Evolutionary conservation across 2,888 invertebrate genomes (phyloP).

Genomic region (Temnothorax unifasciatus): DNA sequence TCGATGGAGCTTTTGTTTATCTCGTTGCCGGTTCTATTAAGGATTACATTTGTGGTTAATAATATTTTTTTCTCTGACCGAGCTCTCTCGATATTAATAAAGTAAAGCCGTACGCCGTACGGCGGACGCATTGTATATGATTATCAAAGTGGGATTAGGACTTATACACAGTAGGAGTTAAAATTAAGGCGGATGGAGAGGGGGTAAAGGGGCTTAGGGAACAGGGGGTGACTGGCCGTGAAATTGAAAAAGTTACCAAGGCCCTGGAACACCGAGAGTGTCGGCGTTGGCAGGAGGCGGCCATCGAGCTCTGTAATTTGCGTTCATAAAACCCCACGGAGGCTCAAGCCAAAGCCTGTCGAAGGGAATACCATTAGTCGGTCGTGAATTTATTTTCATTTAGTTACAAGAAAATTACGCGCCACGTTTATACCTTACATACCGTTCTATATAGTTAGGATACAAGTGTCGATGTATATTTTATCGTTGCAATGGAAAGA

Average conservation of each 20-base stretch:
- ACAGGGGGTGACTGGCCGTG: slow-evolving; percentile 67
- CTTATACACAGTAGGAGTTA: background rate
- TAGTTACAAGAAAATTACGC: slow-evolving; percentile 83
- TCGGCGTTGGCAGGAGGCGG: slow-evolving; percentile 83
- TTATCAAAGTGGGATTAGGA: slow-evolving; percentile 28
- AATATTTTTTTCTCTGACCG: background rate
- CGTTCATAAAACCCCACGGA: slow-evolving; percentile 83
- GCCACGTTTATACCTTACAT: slow-evolving; percentile 51
- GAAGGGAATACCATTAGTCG: slow-evolving; percentile 77
- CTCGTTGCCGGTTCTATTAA: background rate
- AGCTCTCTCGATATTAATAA: background rate
- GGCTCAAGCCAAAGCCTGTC: slow-evolving; percentile 73
- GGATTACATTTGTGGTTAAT: background rate
- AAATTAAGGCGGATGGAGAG: background rate
- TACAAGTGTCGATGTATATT: slow-evolving; percentile 74
- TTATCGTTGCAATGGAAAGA: slow-evolving; percentile 64
- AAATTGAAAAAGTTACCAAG: slow-evolving; percentile 80
- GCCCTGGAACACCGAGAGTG: slow-evolving; percentile 77
- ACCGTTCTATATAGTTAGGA: slow-evolving; percentile 57
- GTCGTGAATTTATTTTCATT: slow-evolving; percentile 85
- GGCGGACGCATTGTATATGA: background rate
- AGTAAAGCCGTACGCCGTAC: background rate
- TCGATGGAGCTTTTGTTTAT: slow-evolving; percentile 22
- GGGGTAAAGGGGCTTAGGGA: background rate
- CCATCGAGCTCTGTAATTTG: slow-evolving; percentile 85